Evolutionary conservation across 1,140 invertebrate genomes (phyloP).

Genomic region (Pseudachorutes palmiensis): DNA sequence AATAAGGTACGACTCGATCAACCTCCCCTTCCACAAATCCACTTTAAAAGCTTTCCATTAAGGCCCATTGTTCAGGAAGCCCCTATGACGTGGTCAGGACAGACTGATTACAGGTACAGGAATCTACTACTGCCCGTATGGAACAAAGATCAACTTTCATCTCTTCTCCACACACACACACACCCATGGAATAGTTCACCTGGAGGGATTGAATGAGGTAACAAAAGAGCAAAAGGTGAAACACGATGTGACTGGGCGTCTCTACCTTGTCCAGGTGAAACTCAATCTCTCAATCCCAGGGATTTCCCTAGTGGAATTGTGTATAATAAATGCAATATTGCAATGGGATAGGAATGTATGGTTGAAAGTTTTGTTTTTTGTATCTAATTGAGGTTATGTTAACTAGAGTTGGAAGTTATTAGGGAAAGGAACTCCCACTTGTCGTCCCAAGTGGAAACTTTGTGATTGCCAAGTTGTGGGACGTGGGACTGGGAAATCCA

Average conservation of each 20-base stretch:
- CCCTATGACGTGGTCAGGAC: too few relatives aligned
- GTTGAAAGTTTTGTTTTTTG: too few relatives aligned
- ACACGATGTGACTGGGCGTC: not conserved
- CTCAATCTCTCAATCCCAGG: not conserved
- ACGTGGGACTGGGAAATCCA: too few relatives aligned
- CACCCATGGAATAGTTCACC: not conserved
- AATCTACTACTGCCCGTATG: not conserved
- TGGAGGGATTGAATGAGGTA: not conserved
- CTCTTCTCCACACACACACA: not conserved
- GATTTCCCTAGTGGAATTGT: too few relatives aligned
- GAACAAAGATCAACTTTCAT: not conserved
- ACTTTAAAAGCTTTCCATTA: not conserved
- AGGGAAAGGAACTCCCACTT: too few relatives aligned
- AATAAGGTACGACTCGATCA: constrained; percentile 27
- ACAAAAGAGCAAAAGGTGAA: not conserved
- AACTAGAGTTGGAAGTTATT: too few relatives aligned
- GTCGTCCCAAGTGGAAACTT: too few relatives aligned
- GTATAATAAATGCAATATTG: too few relatives aligned
- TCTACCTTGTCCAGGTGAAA: not conserved
- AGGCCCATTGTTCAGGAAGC: too few relatives aligned
- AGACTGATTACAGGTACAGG: not conserved
- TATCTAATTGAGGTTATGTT: too few relatives aligned
- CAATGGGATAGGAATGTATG: too few relatives aligned
- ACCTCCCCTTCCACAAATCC: constrained; percentile 8
- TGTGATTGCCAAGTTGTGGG: too few relatives aligned